These are phyloP conservation scores for Sphyrna mokarran DNA, from an alignment of 2,113 vertebrate species.

Conservation along the genomic window DNA sequence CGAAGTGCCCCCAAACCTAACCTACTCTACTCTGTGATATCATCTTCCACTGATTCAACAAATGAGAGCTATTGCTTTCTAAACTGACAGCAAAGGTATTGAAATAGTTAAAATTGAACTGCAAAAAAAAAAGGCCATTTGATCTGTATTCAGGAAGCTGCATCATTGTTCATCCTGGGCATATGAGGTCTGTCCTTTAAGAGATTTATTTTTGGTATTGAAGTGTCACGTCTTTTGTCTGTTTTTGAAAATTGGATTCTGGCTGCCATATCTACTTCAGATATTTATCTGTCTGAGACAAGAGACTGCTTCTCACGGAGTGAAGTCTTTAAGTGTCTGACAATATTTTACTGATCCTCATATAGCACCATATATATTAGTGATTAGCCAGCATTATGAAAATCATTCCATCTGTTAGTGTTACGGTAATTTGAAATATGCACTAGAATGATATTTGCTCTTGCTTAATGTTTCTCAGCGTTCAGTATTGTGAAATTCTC, in stretches of 20 bases:
- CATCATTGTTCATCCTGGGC: conserved; percentile 25
- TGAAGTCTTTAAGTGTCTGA: neutral
- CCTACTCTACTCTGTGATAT: neutral
- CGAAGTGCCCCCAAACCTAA: no score
- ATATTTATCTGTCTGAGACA: conserved; percentile 33
- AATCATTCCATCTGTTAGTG: neutral
- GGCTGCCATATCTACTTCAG: conserved; percentile 32
- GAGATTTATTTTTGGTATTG: conserved; percentile 31
- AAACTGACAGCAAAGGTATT: neutral
- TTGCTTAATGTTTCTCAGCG: neutral
- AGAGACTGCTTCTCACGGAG: conserved; percentile 1
- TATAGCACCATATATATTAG: conserved; percentile 14
- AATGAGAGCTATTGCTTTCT: no score
- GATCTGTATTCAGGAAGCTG: conserved; percentile 30
- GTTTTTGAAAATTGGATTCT: conserved; percentile 35
- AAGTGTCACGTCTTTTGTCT: conserved; percentile 36
- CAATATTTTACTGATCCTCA: conserved; percentile 12
- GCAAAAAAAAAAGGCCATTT: neutral
- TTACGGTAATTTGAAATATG: conserved; percentile 12
- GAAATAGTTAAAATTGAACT: neutral
- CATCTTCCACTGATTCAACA: neutral
- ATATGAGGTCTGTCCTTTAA: conserved; percentile 18
- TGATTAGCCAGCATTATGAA: neutral
- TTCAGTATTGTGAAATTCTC: neutral
- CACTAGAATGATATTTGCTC: neutral